Evolutionary conservation across 2,797 vertebrate genomes (phyloP).

Genomic region (Loris lydekkerianus): DNA sequence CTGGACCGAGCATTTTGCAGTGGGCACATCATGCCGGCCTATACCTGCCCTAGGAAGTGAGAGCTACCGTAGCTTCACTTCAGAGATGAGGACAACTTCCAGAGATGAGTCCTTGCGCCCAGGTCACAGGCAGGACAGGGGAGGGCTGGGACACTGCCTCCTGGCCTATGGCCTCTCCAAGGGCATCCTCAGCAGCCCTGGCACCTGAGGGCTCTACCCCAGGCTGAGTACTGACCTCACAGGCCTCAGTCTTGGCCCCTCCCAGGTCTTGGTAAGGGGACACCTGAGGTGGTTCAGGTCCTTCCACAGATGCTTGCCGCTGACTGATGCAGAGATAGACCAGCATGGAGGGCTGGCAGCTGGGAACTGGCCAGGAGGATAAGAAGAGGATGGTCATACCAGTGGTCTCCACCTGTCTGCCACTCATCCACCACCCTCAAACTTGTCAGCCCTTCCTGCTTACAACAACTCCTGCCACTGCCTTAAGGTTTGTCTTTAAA

Average conservation of each 20-base stretch:
- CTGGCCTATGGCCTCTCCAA: rapidly evolving
- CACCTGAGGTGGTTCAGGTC: neutral
- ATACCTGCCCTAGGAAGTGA: neutral
- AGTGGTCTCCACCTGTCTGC: neutral
- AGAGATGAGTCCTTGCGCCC: neutral
- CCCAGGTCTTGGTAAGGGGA: neutral
- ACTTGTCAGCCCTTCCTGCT: neutral
- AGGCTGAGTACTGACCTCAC: neutral
- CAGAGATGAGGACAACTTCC: neutral
- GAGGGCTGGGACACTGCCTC: neutral
- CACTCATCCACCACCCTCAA: rapidly evolving
- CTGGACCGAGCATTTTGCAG: neutral
- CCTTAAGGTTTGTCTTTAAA: neutral
- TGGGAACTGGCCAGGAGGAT: neutral
- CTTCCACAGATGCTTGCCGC: no score
- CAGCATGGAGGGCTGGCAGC: rapidly evolving
- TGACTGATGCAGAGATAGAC: neutral
- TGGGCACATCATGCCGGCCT: rapidly evolving
- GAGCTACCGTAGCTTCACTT: rapidly evolving
- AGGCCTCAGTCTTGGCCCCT: neutral
- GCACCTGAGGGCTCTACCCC: neutral
- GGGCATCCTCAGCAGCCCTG: neutral
- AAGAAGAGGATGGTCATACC: neutral
- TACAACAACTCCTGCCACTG: neutral
- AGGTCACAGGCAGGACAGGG: neutral